phyloP scores from a whole-genome alignment of 2,113 vertebrate genomes.

The Sigmodon hispidus region DNA sequence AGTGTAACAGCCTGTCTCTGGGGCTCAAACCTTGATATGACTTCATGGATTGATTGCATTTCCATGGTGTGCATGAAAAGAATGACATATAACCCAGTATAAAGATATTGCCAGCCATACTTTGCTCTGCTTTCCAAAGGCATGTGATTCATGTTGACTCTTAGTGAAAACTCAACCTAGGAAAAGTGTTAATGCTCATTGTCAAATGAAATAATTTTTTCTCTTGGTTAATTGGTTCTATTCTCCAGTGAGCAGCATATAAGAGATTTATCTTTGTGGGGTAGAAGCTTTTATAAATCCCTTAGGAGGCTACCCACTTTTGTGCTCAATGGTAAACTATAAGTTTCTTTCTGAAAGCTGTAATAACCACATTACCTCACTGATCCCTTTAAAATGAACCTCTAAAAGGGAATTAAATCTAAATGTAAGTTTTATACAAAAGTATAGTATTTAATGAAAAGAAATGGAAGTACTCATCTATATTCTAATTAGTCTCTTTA shows the following conservation, averaged over 20 bases:
- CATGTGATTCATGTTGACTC: background rate
- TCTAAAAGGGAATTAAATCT: slow-evolving; percentile 18
- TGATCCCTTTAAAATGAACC: background rate
- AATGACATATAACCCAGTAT: background rate
- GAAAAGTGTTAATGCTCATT: background rate
- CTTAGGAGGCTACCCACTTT: background rate
- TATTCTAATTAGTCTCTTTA: background rate
- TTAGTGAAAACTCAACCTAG: background rate
- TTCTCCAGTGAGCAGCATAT: background rate
- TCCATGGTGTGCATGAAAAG: background rate
- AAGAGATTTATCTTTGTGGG: background rate
- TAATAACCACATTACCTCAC: background rate
- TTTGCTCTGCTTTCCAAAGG: background rate
- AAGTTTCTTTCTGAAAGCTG: background rate
- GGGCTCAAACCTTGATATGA: background rate
- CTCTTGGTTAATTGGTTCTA: slow-evolving; percentile 16
- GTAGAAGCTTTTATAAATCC: background rate
- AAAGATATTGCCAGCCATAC: background rate
- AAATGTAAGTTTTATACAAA: background rate
- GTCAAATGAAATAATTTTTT: background rate
- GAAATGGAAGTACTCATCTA: background rate
- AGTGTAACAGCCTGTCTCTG: background rate
- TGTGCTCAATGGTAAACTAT: background rate
- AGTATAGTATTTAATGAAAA: background rate
- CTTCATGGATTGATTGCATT: background rate